Evolutionary conservation across 1,140 invertebrate genomes (phyloP), one percentile per base, ranked within the genome.

Genomic region (Penaeus japonicus): DNA sequence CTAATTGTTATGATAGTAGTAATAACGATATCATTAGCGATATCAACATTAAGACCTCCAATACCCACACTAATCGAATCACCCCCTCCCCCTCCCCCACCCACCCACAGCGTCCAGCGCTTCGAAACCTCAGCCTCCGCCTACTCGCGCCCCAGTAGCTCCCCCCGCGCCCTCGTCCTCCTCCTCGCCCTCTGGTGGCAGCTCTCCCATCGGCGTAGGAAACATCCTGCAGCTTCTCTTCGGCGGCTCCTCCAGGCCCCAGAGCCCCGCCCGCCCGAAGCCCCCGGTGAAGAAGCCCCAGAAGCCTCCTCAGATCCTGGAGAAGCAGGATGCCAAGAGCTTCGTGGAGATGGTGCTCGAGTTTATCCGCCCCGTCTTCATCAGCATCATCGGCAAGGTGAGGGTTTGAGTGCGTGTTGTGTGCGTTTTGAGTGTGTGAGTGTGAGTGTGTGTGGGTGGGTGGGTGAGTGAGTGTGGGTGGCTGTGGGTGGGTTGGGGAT

Each of bases 371-470:
- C 90, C 90, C 3, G 87, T 90, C 17, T 90, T 90, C 81, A 90
- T 90, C 84, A 90, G 90, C 47, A 90, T 90, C 27, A 82, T 90
- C 24, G 90, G 90, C 84, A 90, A 89, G 70, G 90, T 90, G 59
- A 75, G 85, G 59, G 10, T 47, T 12, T 0, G 47, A 1, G 47
- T 0, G 39, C 5, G 47, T 7, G n/a, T 47, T 47, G 47, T 4
- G 47, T 7, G 7, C 2, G 7, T 2, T 2, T 2, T 2, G 35
- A 7, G 35, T 2, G 7, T 2, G 35, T 2, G 35, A 7, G 35
- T 39, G 2, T 4, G 35, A 7, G 35, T 39, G 35, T 4, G 7
- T 4, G 2, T 7, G 2, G 35, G 35, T 2, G 2, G 35, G 35
- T 7, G 35, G 4, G 10, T 7, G 47, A 47, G 0, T 12, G 47